Percentiles rank a stretch among this genome's conserved stretches.
phyloP scores from a whole-genome alignment of 2,888 invertebrate species.

The Leucania comma region DNA sequence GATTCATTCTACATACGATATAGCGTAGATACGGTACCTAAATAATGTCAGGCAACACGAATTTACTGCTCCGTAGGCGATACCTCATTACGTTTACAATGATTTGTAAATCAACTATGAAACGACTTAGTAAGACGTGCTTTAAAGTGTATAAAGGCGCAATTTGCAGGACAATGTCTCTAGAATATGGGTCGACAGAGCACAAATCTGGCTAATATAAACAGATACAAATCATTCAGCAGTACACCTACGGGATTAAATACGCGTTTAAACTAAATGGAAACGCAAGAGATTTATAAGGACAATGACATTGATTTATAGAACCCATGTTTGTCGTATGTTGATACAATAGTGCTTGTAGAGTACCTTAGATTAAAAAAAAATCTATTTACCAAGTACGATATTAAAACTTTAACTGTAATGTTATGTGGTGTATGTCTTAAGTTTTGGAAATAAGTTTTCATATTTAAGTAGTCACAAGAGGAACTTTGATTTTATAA shows the following conservation, averaged over 20 bases:
- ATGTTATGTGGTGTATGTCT: no score
- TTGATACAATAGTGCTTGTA: neutral
- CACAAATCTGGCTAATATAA: conserved; percentile 50
- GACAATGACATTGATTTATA: conserved; percentile 23
- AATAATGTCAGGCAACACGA: conserved; percentile 45
- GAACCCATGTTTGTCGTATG: neutral
- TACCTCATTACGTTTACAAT: conserved; percentile 62
- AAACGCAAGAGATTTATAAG: conserved; percentile 43
- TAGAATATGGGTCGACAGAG: conserved; percentile 48
- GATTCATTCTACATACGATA: conserved; percentile 52
- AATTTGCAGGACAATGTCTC: conserved; percentile 61
- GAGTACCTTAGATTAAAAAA: neutral
- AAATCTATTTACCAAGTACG: no score
- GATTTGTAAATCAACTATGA: conserved; percentile 60
- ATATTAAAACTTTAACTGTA: neutral
- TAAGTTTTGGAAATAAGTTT: neutral
- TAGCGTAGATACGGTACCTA: conserved; percentile 26
- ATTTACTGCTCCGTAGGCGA: conserved; percentile 46
- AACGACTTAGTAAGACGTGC: conserved; percentile 38
- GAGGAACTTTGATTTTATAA: conserved; percentile 4
- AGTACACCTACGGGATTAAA: conserved; percentile 55
- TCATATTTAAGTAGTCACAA: neutral
- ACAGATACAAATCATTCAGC: conserved; percentile 64
- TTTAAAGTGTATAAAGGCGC: conserved; percentile 44
- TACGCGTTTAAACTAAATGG: conserved; percentile 52